These are phyloP conservation scores for Erithacus rubecula DNA, from an alignment of 2,797 vertebrate species.

Conservation along the genomic window DNA sequence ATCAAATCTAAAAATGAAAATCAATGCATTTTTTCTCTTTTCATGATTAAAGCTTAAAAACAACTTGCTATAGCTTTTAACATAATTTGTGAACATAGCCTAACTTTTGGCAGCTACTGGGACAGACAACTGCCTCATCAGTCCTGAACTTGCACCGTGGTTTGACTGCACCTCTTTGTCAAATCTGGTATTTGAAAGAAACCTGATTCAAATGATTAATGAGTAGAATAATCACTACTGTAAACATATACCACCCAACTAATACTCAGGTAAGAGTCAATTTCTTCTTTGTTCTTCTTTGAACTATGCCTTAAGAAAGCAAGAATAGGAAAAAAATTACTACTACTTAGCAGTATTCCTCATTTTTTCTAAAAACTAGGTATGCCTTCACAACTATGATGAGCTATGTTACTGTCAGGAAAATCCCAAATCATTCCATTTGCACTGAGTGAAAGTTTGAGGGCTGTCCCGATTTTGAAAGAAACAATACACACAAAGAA, in stretches of 20 bases:
- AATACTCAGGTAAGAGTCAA: background rate
- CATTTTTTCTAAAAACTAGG: background rate
- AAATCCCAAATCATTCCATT: background rate
- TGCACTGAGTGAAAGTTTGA: background rate
- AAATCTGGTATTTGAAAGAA: background rate
- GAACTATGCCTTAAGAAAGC: background rate
- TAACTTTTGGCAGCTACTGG: background rate
- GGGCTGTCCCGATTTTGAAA: background rate
- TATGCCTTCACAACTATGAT: background rate
- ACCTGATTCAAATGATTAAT: background rate
- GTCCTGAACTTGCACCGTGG: background rate
- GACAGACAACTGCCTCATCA: background rate
- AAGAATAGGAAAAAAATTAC: background rate
- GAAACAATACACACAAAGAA: rapidly evolving
- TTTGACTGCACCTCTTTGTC: background rate
- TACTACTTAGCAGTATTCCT: background rate
- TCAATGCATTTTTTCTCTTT: background rate
- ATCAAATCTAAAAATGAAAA: background rate
- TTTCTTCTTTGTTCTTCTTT: background rate
- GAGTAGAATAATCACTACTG: background rate
- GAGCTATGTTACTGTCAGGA: background rate
- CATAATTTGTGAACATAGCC: background rate
- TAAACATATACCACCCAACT: background rate
- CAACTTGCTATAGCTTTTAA: background rate
- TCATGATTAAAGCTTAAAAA: background rate